A percentile compares a stretch with the other conserved stretches of the same genome.
These are phyloP conservation scores for Scomberomorus guttatus DNA, from an alignment of 2,797 vertebrate genomes.

Conservation along the genomic window DNA sequence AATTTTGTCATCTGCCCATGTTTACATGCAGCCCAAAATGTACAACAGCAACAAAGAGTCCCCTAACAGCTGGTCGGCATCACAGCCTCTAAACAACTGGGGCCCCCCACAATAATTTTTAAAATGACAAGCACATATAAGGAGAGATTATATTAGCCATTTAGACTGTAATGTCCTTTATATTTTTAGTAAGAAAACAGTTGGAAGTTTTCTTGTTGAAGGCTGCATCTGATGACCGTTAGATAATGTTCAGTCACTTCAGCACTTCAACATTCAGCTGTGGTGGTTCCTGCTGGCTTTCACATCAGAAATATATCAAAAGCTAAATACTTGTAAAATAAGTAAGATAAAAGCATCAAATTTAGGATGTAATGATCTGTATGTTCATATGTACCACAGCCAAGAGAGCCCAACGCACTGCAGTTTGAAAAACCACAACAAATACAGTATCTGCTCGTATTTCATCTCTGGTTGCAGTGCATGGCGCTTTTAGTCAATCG, in stretches of 20 bases:
- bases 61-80: too few species aligned
- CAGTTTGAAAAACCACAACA: background rate
- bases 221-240: background rate
- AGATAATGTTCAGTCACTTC: background rate
- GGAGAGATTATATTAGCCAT: background rate
- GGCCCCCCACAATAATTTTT: background rate
- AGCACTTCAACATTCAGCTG: background rate
- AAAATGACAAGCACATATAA: background rate
- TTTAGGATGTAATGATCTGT: conserved; percentile 1
- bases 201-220: background rate
- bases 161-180: background rate
- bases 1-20: too few species aligned
- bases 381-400: conserved; percentile 3
- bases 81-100: too few species aligned
- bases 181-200: background rate
- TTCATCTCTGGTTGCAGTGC: background rate
- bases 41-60: background rate
- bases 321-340: background rate
- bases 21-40: background rate
- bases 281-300: conserved; percentile 4
- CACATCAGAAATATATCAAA: background rate
- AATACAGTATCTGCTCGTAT: background rate
- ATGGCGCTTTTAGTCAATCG: background rate
- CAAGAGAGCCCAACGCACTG: background rate
- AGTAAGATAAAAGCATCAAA: background rate